Evolutionary conservation across 1,140 invertebrate genomes (phyloP).

Genomic region (Caerostris darwini): DNA sequence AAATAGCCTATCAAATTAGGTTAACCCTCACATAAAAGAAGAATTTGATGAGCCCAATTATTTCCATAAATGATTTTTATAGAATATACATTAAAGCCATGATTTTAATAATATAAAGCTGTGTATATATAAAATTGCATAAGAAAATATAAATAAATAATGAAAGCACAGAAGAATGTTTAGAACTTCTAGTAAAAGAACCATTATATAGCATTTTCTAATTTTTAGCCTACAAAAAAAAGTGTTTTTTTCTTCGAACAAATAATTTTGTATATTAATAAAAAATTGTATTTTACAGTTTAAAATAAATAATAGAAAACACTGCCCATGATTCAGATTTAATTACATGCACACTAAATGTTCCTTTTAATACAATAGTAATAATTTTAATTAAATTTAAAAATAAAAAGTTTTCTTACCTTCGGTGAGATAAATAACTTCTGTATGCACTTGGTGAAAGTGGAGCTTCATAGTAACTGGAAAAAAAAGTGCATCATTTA

Average conservation of each 20-base stretch:
- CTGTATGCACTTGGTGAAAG: constrained; percentile 77
- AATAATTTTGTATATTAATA: too few species aligned
- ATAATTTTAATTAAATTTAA: neutral
- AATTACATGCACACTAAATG: too few species aligned
- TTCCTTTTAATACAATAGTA: neutral
- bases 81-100: too few species aligned
- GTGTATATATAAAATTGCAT: neutral
- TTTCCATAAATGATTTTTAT: too few species aligned
- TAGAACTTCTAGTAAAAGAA: neutral
- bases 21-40: too few species aligned
- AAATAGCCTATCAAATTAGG: too few species aligned
- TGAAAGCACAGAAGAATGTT: neutral
- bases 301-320: neutral
- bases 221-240: too few species aligned
- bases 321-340: neutral
- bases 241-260: too few species aligned
- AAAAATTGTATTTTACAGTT: too few species aligned
- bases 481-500: neutral
- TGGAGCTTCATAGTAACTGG: constrained; percentile 74
- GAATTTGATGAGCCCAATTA: too few species aligned
- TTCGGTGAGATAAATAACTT: constrained; percentile 76
- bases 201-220: neutral
- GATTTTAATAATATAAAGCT: neutral
- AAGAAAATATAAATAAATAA: constrained; percentile 20
- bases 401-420: constrained; percentile 50